Evolutionary conservation across 2,113 vertebrate genomes (phyloP).

Genomic region (Ia io): DNA sequence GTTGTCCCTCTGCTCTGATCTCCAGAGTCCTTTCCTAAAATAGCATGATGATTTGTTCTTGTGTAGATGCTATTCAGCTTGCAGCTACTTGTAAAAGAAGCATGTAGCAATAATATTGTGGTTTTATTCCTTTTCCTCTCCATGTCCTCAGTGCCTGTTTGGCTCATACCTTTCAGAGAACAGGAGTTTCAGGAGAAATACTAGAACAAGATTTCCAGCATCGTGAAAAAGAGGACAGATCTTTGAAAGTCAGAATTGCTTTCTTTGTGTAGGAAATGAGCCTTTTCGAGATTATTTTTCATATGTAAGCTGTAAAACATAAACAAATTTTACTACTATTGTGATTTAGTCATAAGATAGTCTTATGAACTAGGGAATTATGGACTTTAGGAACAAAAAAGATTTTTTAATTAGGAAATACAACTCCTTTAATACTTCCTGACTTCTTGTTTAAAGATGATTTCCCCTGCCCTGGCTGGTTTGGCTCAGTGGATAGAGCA

Average conservation of each 20-base stretch:
- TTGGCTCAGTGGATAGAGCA: no score
- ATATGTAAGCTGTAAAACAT: neutral
- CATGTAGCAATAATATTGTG: neutral
- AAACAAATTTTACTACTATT: neutral
- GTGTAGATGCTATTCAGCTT: neutral
- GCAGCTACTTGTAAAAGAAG: neutral
- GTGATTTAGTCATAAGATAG: neutral
- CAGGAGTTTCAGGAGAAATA: neutral
- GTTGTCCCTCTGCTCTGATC: neutral
- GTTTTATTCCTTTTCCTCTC: neutral
- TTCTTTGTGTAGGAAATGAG: neutral
- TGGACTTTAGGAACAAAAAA: neutral
- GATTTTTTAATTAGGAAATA: neutral
- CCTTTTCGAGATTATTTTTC: neutral
- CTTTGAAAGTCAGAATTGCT: conserved; percentile 20
- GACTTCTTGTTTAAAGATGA: conserved; percentile 43
- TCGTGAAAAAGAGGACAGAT: neutral
- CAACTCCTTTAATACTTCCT: neutral
- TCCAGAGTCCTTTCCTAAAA: conserved; percentile 10
- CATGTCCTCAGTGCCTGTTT: neutral
- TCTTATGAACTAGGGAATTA: neutral
- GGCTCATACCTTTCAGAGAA: neutral
- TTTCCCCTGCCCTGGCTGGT: conserved; percentile 12
- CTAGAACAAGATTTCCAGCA: neutral
- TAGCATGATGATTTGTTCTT: neutral